Conservation (phyloP, 2,797 vertebrate genomes). For the Rhabdophis nuchalis region DNA sequence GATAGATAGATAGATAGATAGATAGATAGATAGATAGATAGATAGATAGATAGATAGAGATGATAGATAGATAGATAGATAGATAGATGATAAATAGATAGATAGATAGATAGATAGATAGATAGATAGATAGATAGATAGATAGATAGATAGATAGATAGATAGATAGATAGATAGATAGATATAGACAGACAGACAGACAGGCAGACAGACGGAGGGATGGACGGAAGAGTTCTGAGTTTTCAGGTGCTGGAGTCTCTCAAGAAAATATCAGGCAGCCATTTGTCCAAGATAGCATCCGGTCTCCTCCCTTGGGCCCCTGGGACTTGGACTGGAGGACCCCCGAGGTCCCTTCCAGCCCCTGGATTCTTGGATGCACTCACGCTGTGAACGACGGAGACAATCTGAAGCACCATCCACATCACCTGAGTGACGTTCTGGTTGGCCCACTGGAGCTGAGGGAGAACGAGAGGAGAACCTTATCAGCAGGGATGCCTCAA, state of each 20-base stretch:
- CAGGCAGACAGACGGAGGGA: accelerated
- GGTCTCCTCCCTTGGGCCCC: not conserved
- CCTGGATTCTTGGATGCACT: not conserved
- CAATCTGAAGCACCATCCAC: not conserved
- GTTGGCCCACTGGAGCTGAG: not conserved
- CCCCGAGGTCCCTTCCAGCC: not conserved
- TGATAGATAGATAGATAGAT: too few species aligned
- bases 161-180: too few species aligned
- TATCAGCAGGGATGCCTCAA: not conserved
- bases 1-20: too few species aligned
- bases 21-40: too few species aligned
- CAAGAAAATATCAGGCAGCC: not conserved
- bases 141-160: too few species aligned
- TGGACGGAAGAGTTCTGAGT: not conserved
- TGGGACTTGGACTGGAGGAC: not conserved
- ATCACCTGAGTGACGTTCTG: not conserved
- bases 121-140: too few species aligned
- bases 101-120: too few species aligned
- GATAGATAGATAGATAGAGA: too few species aligned
- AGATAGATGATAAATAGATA: too few species aligned
- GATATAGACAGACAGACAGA: too few species aligned
- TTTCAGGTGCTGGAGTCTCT: not conserved
- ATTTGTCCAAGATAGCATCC: not conserved
- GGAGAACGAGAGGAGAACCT: too few species aligned
- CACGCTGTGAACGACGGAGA: not conserved